Conservation (phyloP, 2,888 invertebrate genomes). For the Syrista parreyssii region DNA sequence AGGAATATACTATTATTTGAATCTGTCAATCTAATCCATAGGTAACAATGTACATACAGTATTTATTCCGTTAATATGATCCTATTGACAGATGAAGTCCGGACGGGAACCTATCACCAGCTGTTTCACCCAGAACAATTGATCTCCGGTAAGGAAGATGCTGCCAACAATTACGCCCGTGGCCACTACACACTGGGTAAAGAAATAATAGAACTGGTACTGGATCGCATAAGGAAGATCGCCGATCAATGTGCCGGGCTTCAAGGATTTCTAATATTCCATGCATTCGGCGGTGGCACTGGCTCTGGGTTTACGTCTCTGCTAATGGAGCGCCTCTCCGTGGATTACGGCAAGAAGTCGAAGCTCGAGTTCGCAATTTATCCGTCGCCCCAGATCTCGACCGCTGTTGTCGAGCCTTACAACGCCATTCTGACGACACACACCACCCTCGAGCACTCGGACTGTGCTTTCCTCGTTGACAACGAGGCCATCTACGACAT, state of each 20-base stretch:
- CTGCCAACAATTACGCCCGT: constrained; percentile 93
- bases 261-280: constrained; percentile 91
- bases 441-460: constrained; percentile 86
- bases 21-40: too few relatives aligned
- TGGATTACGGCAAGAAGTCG: constrained; percentile 94
- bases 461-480: constrained; percentile 95
- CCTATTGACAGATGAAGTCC: constrained; percentile 75
- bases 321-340: constrained; percentile 90
- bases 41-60: too few relatives aligned
- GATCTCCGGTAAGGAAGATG: constrained; percentile 93
- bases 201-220: constrained; percentile 86
- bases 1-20: too few relatives aligned
- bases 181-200: constrained; percentile 94
- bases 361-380: constrained; percentile 95
- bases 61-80: too few relatives aligned
- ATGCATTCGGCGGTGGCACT: constrained; percentile 93
- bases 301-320: constrained; percentile 94
- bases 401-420: constrained; percentile 95
- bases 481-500: constrained; percentile 97
- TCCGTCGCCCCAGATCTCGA: constrained; percentile 93
- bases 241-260: constrained; percentile 88
- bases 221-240: constrained; percentile 83
- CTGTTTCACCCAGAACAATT: constrained; percentile 93
- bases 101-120: constrained; percentile 84
- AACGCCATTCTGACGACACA: constrained; percentile 93